Evolutionary conservation across 1,140 invertebrate species (phyloP).

Genomic region (Formica selysi): DNA sequence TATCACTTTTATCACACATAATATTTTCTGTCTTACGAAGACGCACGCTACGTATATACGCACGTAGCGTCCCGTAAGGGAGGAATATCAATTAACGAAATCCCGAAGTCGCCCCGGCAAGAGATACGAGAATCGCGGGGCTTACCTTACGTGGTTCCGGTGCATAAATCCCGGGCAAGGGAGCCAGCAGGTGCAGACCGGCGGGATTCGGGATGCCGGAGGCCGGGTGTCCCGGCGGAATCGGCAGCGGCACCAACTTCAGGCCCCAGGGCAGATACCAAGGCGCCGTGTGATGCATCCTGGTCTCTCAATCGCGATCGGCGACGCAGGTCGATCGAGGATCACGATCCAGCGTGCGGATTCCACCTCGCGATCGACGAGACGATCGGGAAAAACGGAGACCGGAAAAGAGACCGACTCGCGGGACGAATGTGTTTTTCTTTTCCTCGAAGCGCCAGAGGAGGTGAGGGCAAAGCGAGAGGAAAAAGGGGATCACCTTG

Average conservation of each 20-base stretch:
- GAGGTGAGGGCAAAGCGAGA: background rate
- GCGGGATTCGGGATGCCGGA: conserved; percentile 84
- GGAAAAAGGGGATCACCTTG: conserved; percentile 61
- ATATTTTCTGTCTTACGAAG: background rate
- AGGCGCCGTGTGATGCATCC: conserved; percentile 85
- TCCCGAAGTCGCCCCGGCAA: background rate
- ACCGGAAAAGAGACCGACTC: background rate
- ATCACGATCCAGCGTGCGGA: conserved; percentile 63
- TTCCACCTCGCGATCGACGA: background rate
- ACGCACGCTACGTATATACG: no score
- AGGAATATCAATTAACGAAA: background rate
- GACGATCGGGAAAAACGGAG: background rate
- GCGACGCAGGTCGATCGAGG: conserved; percentile 44
- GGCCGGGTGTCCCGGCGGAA: conserved; percentile 84
- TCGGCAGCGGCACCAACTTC: conserved; percentile 84
- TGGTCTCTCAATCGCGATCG: conserved; percentile 63
- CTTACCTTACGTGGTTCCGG: conserved; percentile 85
- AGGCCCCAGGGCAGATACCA: conserved; percentile 86
- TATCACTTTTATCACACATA: background rate
- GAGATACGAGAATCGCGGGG: background rate
- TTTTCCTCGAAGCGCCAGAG: conserved; percentile 25
- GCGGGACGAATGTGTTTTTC: background rate
- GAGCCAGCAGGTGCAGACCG: conserved; percentile 83
- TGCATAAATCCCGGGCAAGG: conserved; percentile 84
- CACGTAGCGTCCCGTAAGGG: no score